These are phyloP conservation scores for Cynoglossus semilaevis DNA, from an alignment of 2,113 vertebrate species.

Conservation along the genomic window DNA sequence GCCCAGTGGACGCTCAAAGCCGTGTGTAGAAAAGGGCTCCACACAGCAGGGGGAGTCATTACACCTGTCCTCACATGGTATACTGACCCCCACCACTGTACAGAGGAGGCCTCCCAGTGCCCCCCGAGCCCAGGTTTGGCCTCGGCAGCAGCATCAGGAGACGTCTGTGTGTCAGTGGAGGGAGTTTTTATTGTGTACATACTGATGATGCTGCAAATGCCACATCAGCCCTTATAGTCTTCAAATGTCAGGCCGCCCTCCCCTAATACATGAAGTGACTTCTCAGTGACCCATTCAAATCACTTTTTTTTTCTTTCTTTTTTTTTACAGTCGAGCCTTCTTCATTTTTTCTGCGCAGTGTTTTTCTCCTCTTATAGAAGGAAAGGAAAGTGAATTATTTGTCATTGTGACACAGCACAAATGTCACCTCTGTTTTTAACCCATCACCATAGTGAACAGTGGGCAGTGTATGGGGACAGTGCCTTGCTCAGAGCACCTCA, in stretches of 20 bases:
- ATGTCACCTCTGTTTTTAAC: too few species aligned
- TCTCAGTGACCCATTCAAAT: slow-evolving; percentile 9
- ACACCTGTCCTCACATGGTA: slow-evolving; percentile 58
- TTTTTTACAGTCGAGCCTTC: slow-evolving; percentile 17
- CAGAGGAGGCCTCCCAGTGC: slow-evolving; percentile 30
- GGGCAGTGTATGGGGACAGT: too few species aligned
- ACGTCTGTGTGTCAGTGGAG: slow-evolving; percentile 28
- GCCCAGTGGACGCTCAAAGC: slow-evolving; percentile 42
- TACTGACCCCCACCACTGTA: slow-evolving; percentile 48
- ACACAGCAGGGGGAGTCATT: slow-evolving; percentile 50
- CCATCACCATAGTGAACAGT: too few species aligned
- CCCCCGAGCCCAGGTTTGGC: slow-evolving; percentile 28
- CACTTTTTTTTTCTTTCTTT: too few species aligned
- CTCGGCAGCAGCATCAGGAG: slow-evolving; percentile 27
- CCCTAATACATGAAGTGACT: slow-evolving; percentile 3
- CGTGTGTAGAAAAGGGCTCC: slow-evolving; percentile 26
- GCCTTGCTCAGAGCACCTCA: too few species aligned
- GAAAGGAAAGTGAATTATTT: too few species aligned
- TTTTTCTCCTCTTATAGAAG: too few species aligned
- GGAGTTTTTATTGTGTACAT: slow-evolving; percentile 24
- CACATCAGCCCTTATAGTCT: slow-evolving; percentile 14
- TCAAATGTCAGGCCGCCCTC: not conserved
- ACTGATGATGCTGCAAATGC: slow-evolving; percentile 17
- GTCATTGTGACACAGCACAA: too few species aligned
- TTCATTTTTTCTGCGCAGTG: slow-evolving; percentile 22